Base-by-base conservation (phyloP, 2,797 vertebrate species). In the Neomorphus geoffroyi region DNA sequence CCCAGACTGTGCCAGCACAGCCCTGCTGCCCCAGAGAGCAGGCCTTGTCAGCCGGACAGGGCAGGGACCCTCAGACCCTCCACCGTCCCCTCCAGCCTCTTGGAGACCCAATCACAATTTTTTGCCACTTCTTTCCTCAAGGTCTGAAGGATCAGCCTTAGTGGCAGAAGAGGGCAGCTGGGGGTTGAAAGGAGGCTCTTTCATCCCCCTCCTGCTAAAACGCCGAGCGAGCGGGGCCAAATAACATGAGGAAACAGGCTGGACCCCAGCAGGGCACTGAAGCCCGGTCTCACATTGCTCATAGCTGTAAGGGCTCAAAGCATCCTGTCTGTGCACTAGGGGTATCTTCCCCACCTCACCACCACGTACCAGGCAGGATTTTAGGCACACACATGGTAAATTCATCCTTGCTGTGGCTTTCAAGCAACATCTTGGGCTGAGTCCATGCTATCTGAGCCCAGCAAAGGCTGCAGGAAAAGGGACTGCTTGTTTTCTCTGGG, bases 321-420 rank as follows among this genome's bases (percentile, higher is more conserved):
- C 30, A 10, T 7, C 14, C 48, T 41, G 37, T 28, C 35, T 1
- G 1, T 3, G 1, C 1, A 2, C 13, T 30, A 2, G 1, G 27
- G 22, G 8, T 41, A 33, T 26, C 23, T 37, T 71, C 48, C 5
- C 57, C 4, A 0, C n/a, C 33, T 14, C 5, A 0, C 11, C 60
- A 19, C n/a, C 48, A 1, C 0, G 24, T 30, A 28, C 30, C 65
- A 8, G 26, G 43, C 35, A 67, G 66, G 19, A 18, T 18, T 32
- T 22, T 41, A 10, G 9, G 37, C 2, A 0, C 4, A 19, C 15
- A 56, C 1, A 1, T 7, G 46, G 33, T 33, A 79, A 64, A 69
- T 11, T 26, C n/a, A 35, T 10, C 62, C 21, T 51, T 6, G 1
- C 7, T 3, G 1, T 2, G 26, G 53, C 30, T 37, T 37, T 13